Base-by-base conservation (phyloP, 2,797 vertebrate species). In the Sarcophilus harrisii region DNA sequence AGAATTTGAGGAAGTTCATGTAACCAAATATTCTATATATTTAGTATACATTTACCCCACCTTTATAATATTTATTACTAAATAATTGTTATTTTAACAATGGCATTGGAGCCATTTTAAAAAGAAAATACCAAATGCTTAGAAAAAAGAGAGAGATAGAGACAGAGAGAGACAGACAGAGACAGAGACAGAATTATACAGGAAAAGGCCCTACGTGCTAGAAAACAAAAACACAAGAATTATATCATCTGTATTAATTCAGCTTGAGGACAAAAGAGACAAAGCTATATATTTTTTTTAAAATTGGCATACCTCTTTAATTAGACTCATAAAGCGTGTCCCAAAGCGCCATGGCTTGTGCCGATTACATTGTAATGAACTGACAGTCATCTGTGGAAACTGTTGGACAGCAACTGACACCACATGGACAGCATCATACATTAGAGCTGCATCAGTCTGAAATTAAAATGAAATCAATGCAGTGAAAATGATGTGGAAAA, bases 331-430 rank as follows among this genome's bases (percentile, higher is more conserved):
- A 97, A 99, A 99, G 94, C 99, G 99, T 93, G 99, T 99, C 93
- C 99, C 99, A 24, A 99, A 99, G 96, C 99, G 99, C 99, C 99
- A 99, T 0, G 99, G 99, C 94, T 99, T 99, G 98, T 99, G 99
- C 30, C 99, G 99, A 98, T 99, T 99, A 98, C 99, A 99, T 98
- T 99, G 99, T 54, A 99, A 99, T 0, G 99, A 99, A 90, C 99
- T 99, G 98, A 99, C 99, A 3, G 99, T 99, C 99, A 99, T 99
- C 99, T 99, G 99, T 59, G 99, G 99, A 98, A 99, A 99, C 99
- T 99, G 99, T 96, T 99, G 99, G 95, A 99, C 99, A 3, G 99
- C 99, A 98, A 99, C 99, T 0, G 99, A 99, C 96, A 99, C 99
- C 96, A 99, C 99, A n/a, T 99, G 99, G 58, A 99, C 99, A 0